Evolutionary conservation across 1,140 invertebrate genomes (phyloP), one percentile per base, ranked within the genome.

Genomic region (Elymnias hypermnestra): DNA sequence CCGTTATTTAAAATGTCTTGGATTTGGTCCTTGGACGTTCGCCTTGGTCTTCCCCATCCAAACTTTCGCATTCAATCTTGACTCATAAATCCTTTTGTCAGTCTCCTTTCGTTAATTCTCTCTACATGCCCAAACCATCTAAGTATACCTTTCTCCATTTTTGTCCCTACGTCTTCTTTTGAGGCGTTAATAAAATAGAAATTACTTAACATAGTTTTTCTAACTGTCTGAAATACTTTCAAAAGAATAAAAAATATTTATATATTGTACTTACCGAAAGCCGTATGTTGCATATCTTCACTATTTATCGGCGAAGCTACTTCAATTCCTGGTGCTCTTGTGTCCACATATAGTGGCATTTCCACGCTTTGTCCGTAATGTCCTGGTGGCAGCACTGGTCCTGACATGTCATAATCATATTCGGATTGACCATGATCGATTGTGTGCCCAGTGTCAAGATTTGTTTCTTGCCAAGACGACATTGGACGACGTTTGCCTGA

Each of bases 391-490:
- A 63, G 21, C 3, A 75, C 22, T 4, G 54, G 58, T 0, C 40
- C 42, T 3, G 40, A 14, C 33, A 62, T 52, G 0, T 72, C 67
- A 17, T 71, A 76, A 9, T 83, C 72, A 25, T 75, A 77, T 3
- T 76, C 72, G 0, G 62, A 53, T 3, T 75, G 69, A 4, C 89
- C 90, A 49, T 90, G 89, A 57, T 93, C 92, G 12, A 89, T 75
- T 0, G 90, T 92, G 40, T 90, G 87, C 45, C 93, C 91, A 0
- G 92, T 91, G 71, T 97, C 95, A 18, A 97, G 72, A 84, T 97
- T 95, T 0, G 95, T 97, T 81, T 97, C 95, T n/a, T 94, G 86
- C 93, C 96, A 97, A 6, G 91, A 89, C 14, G 85, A 86, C n/a
- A 64, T 67, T 1, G 71, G 67, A 1, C 81, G 72, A 28, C 66